phyloP scores from a whole-genome alignment of 2,888 invertebrate genomes.

The Pocota personata region DNA sequence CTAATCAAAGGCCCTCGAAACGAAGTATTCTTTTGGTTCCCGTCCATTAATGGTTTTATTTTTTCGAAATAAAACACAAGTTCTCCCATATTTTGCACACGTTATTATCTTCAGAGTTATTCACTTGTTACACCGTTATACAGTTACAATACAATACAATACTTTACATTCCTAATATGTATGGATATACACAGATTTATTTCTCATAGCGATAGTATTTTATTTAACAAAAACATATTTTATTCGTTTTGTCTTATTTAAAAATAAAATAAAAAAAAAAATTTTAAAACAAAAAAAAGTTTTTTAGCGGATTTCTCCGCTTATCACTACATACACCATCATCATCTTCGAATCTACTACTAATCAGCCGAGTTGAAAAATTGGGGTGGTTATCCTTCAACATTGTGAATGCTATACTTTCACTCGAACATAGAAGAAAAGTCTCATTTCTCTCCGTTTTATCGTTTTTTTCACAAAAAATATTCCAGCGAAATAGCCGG shows the following conservation, averaged over 20 bases:
- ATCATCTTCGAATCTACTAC: no score
- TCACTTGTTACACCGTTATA: constrained; percentile 20
- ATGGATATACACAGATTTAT: background rate
- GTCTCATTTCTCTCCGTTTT: no score
- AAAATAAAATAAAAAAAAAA: constrained; percentile 21
- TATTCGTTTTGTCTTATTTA: constrained; percentile 18
- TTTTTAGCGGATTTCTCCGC: no score
- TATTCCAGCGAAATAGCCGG: no score
- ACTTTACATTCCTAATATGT: constrained; percentile 53
- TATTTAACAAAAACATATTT: constrained; percentile 54
- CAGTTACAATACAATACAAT: background rate
- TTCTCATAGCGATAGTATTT: constrained; percentile 33
- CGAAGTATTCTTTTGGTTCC: constrained; percentile 32
- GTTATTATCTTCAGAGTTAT: constrained; percentile 10
- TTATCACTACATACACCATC: no score
- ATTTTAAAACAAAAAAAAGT: background rate
- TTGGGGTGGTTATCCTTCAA: no score
- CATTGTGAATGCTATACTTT: no score
- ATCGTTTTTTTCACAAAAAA: no score
- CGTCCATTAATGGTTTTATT: constrained; percentile 22
- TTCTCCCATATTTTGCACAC: background rate
- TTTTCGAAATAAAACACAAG: background rate
- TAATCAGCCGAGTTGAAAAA: no score
- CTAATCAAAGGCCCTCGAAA: constrained; percentile 22
- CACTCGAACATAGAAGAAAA: no score